phyloP scores from a whole-genome alignment of 2,888 invertebrate genomes.

The Hemistola chrysoprasaria region DNA sequence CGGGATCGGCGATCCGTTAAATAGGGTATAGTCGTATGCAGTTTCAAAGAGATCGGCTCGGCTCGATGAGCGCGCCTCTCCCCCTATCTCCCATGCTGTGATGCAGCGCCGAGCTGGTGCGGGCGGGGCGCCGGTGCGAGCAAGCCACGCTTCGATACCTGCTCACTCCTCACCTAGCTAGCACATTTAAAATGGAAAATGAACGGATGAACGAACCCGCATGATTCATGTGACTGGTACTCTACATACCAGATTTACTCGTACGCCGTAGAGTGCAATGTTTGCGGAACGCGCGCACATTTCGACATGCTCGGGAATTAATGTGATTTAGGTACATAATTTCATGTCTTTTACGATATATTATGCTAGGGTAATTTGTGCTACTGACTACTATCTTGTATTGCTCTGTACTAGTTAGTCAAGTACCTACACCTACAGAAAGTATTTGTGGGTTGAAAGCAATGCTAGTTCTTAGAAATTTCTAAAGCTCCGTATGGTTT shows the following conservation, averaged over 20 bases:
- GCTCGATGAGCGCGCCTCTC: constrained; percentile 41
- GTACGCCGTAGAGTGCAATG: background rate
- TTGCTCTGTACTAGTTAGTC: too few species aligned
- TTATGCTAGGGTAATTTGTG: too few species aligned
- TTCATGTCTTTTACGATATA: too few species aligned
- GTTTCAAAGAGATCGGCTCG: constrained; percentile 64
- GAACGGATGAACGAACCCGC: constrained; percentile 15
- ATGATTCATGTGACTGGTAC: constrained; percentile 13
- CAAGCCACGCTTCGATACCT: constrained; percentile 30
- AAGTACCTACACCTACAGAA: too few species aligned
- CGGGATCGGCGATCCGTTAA: constrained; percentile 62
- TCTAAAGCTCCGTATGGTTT: too few species aligned
- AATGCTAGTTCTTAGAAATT: too few species aligned
- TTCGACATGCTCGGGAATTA: background rate
- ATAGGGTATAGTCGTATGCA: constrained; percentile 53
- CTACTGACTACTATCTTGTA: too few species aligned
- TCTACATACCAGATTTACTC: constrained; percentile 5
- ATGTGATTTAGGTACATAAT: too few species aligned
- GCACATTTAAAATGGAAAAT: constrained; percentile 24
- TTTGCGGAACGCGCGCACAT: background rate
- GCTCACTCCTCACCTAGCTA: too few species aligned
- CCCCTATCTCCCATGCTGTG: constrained; percentile 36
- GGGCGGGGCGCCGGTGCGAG: constrained; percentile 24
- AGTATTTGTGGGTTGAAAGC: too few species aligned
- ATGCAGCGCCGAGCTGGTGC: constrained; percentile 36